Base-by-base conservation (phyloP, 2,888 invertebrate species). In the Drosophila mercatorum region DNA sequence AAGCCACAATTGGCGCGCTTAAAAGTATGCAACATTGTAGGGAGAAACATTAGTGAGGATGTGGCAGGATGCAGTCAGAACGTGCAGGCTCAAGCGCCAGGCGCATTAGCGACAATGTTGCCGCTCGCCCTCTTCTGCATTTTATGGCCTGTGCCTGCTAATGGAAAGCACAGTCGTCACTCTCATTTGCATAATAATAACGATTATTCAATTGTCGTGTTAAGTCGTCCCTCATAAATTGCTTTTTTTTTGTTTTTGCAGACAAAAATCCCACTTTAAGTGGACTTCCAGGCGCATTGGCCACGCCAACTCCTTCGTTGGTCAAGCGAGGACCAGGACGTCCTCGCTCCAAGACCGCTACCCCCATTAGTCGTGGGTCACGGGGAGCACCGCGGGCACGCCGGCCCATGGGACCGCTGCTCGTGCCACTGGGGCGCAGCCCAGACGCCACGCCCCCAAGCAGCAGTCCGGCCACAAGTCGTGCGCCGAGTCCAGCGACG, bases 271-370 rank as follows among this genome's bases (percentile, higher is more conserved):
- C 51, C 43, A 49, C 11, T n/a, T 41, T 40, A 31, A 40, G 66
- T 52, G 71, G 60, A 38, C 28, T 63, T 46, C n/a, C 49, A 47
- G 14, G 77, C 34, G 31, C 77, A 17, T 75, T 75, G 51, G 61
- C 51, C 11, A 83, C 88, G 12, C 80, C 88, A 7, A 68, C 88
- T 11, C 78, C 83, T 1, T 80, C 90, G n/a, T 62, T 88, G 2
- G 90, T 94, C 31, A 94, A 95, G 63, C 92, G 96, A 52, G 95
- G 96, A 22, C 95, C 96, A 0, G 96, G 96, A 10, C 92, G 96
- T 68, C 96, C 96, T 0, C 93, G 96, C 3, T 92, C 96, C 12
- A 94, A 95, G 83, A 95, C 95, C 0, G 93, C 94, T 10, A 95
- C 95, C 0, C 95, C 96, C 0, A 93, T 94, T 0, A 94, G 96